Evolutionary conservation across 2,113 vertebrate species (phyloP).

Genomic region (Sakesphorus luctuosus): DNA sequence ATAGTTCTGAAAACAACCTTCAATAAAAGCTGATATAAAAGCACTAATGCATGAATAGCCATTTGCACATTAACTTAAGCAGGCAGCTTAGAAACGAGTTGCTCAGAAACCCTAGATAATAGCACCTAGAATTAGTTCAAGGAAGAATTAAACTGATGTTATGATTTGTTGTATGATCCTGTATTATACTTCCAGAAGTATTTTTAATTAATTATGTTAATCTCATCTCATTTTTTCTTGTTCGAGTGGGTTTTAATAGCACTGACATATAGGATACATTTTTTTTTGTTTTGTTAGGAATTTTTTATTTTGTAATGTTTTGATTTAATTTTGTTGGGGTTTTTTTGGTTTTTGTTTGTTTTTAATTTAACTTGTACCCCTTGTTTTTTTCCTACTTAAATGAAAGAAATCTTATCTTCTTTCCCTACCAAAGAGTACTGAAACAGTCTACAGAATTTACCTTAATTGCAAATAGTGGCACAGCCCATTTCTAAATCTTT

Average conservation of each 20-base stretch:
- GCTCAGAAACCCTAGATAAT: constrained; percentile 37
- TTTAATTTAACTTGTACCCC: background rate
- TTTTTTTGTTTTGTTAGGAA: background rate
- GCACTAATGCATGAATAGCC: constrained; percentile 21
- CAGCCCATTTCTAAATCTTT: background rate
- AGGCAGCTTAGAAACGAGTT: constrained; percentile 5
- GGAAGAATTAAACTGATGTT: background rate
- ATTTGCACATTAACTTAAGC: constrained; percentile 50
- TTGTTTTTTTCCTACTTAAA: background rate
- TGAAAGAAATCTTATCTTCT: background rate
- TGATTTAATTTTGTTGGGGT: background rate
- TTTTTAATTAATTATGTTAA: background rate
- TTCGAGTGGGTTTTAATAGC: background rate
- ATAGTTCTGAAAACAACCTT: constrained; percentile 15
- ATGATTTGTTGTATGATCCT: background rate
- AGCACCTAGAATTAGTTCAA: background rate
- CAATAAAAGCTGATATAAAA: constrained; percentile 43
- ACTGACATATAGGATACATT: background rate
- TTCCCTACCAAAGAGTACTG: background rate
- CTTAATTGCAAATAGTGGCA: background rate
- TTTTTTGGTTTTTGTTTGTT: background rate
- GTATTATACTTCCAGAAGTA: background rate
- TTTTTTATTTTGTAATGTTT: background rate
- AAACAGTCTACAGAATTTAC: background rate
- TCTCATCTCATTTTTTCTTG: background rate